phyloP scores from a whole-genome alignment of 2,113 vertebrate genomes.

The Sylvietta virens region DNA sequence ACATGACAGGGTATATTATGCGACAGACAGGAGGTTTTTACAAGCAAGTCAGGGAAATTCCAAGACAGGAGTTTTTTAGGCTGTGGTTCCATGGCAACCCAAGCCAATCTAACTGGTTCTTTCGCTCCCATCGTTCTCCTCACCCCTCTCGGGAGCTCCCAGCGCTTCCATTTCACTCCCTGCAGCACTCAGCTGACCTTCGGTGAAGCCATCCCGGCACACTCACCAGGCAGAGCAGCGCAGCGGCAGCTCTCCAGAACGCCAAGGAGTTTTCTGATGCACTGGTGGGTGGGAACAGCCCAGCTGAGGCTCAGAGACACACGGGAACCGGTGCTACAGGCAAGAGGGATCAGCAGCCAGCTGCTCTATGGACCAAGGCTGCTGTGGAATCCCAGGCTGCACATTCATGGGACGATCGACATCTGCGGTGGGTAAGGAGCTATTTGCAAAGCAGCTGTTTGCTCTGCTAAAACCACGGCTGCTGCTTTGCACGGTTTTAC shows the following conservation, averaged over 20 bases:
- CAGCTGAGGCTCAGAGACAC: neutral
- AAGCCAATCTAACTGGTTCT: neutral
- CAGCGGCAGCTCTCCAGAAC: neutral
- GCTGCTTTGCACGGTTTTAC: neutral
- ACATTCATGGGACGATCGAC: neutral
- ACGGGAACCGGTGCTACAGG: rapidly evolving
- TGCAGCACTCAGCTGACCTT: neutral
- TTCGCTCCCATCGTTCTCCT: rapidly evolving
- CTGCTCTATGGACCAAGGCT: neutral
- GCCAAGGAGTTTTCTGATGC: neutral
- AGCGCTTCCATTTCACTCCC: neutral
- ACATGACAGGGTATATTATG: neutral
- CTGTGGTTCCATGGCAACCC: neutral
- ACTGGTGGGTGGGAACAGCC: neutral
- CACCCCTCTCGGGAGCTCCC: neutral
- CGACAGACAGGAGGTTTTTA: neutral
- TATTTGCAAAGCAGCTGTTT: neutral
- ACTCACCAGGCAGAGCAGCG: neutral
- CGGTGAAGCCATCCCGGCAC: neutral
- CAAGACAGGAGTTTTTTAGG: neutral
- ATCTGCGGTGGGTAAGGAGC: neutral
- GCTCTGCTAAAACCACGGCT: neutral
- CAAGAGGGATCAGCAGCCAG: neutral
- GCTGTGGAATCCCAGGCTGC: neutral
- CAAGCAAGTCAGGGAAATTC: neutral